Base-by-base conservation (phyloP, 2,797 vertebrate species). In the Poeciliopsis gracilis region DNA sequence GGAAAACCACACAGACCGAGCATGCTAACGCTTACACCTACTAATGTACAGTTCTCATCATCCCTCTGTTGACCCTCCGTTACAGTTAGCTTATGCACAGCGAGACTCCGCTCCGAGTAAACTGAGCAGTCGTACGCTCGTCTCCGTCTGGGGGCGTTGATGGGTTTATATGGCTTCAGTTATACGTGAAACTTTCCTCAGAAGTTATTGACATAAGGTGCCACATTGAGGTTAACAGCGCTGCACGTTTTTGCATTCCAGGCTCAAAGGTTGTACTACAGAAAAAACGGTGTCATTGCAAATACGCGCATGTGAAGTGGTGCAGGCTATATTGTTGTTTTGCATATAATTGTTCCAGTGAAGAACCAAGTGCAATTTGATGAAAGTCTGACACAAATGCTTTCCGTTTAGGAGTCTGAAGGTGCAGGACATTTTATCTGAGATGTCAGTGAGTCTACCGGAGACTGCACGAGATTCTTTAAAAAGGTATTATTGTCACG, bases 391-490 rank as follows among this genome's bases (percentile, higher is more conserved):
- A 90, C 77, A 25, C 73, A 72, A 46, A 77, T 74, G 51, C 49
- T 86, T 93, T 20, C 91, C 51, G 88, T 87, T 85, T 79, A 75
- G 85, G 90, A 94, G 91, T 87, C 77, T 87, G 80, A 85, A 88
- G 90, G 89, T 87, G 88, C 78, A 77, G 84, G 88, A 83, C 75
- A 88, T 91, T 91, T 90, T 88, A 47, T 91, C 89, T 92, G 93
- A 93, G 92, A 94, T 94, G 94, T 92, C 93, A 93, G 84, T 93
- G 92, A 89, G 91, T 93, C 92, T 86, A 90, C 90, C 90, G 82
- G 82, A 92, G 92, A 91, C 91, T 91, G 93, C 90, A 91, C 88
- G 90, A 82, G 89, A 80, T 93, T 93, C 90, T 87, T 90, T 90
- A 74, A 87, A 90, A 95, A 95, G 94, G 94, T 95, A 93, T 81